These are phyloP conservation scores for Allobates femoralis DNA, from an alignment of 2,797 vertebrate species.

Conservation along the genomic window DNA sequence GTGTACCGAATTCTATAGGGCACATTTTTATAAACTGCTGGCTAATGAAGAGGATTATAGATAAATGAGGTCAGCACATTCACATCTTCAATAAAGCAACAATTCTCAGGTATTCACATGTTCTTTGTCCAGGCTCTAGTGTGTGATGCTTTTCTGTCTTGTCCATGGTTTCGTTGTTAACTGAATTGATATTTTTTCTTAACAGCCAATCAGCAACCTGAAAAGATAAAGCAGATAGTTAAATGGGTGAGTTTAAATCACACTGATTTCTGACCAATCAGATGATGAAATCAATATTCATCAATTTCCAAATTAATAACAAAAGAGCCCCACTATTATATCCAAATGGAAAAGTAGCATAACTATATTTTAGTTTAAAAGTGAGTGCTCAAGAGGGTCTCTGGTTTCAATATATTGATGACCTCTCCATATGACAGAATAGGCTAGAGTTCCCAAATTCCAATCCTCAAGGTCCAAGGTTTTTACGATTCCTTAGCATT, in stretches of 20 bases:
- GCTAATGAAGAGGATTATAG: not conserved
- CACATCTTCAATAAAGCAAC: not conserved
- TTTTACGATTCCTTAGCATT: too few relatives aligned
- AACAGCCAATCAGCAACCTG: conserved; percentile 1
- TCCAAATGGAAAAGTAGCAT: too few relatives aligned
- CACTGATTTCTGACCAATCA: too few relatives aligned
- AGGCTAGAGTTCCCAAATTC: too few relatives aligned
- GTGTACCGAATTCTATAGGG: not conserved
- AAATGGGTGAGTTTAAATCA: not conserved
- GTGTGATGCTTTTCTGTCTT: not conserved
- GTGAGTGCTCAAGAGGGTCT: too few relatives aligned
- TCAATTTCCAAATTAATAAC: too few relatives aligned
- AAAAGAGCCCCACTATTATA: too few relatives aligned
- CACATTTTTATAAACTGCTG: not conserved
- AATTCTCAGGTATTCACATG: not conserved
- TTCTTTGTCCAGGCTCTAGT: not conserved
- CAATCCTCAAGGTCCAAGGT: too few relatives aligned
- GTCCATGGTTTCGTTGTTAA: not conserved
- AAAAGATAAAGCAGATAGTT: not conserved
- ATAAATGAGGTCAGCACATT: not conserved
- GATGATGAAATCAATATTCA: too few relatives aligned
- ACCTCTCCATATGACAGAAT: too few relatives aligned
- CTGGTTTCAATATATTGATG: too few relatives aligned
- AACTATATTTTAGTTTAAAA: too few relatives aligned
- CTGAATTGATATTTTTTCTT: not conserved